Percentiles rank a stretch among this genome's conserved stretches.
Evolutionary conservation across 2,888 invertebrate genomes (phyloP).

Genomic region (Leptogaster cylindrica): DNA sequence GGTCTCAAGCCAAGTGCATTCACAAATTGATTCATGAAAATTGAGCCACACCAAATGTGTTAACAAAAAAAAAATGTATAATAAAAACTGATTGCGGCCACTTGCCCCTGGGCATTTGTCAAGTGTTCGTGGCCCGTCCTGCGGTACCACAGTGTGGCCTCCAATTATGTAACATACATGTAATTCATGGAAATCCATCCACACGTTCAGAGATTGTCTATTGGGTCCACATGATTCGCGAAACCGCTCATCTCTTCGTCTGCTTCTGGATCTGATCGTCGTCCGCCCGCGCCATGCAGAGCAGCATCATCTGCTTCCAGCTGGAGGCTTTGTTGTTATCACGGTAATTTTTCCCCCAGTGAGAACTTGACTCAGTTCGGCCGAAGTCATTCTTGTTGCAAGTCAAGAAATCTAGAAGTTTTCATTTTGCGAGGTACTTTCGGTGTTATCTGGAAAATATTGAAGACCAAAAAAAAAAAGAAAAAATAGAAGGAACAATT

Average conservation of each 20-base stretch:
- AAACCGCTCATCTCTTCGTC: slow-evolving; percentile 9
- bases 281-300: slow-evolving; percentile 10
- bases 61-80: too few relatives aligned
- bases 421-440: not conserved
- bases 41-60: slow-evolving; percentile 7
- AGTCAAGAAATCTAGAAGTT: not conserved
- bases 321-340: slow-evolving; percentile 35
- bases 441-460: not conserved
- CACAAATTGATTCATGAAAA: slow-evolving; percentile 33
- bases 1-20: slow-evolving; percentile 1
- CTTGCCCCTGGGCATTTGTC: not conserved
- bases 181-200: too few relatives aligned
- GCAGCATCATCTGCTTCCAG: slow-evolving; percentile 13
- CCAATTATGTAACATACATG: slow-evolving; percentile 31
- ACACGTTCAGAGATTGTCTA: too few relatives aligned
- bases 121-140: not conserved
- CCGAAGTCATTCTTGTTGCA: slow-evolving; percentile 1
- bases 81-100: slow-evolving; percentile 6
- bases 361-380: slow-evolving; percentile 32
- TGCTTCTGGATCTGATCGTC: slow-evolving; percentile 20
- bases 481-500: too few relatives aligned
- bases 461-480: too few relatives aligned
- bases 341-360: slow-evolving; percentile 14
- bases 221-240: slow-evolving; percentile 3
- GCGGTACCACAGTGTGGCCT: slow-evolving; percentile 10